Evolutionary conservation across 2,888 invertebrate genomes (phyloP).

Genomic region (Pedicia rivosa): DNA sequence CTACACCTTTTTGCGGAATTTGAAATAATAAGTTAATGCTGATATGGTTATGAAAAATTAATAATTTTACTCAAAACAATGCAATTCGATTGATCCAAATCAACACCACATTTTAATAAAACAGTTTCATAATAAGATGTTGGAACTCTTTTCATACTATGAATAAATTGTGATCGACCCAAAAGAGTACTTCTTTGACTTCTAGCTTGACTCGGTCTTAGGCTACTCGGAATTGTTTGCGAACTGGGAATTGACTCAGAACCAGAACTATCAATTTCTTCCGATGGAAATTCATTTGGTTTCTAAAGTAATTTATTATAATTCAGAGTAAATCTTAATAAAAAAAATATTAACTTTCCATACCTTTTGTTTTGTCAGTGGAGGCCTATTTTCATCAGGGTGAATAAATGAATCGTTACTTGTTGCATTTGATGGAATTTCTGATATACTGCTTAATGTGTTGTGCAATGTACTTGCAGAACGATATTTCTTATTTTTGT

Average conservation of each 20-base stretch:
- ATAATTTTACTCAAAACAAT: constrained; percentile 19
- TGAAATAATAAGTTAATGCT: neutral
- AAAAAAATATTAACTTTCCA: no score
- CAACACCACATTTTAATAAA: constrained; percentile 23
- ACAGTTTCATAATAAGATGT: constrained; percentile 27
- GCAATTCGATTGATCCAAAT: constrained; percentile 21
- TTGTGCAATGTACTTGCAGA: neutral
- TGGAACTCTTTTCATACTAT: constrained; percentile 18
- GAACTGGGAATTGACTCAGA: constrained; percentile 17
- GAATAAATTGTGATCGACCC: constrained; percentile 22
- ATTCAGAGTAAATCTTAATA: no score
- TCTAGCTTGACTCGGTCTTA: constrained; percentile 27
- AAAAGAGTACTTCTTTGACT: constrained; percentile 27
- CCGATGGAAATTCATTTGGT: no score
- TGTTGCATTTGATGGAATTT: neutral
- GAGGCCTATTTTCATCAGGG: no score
- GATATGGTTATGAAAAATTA: neutral
- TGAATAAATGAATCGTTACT: neutral
- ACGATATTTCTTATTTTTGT: constrained; percentile 2
- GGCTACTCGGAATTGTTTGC: constrained; percentile 25
- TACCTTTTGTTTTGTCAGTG: no score
- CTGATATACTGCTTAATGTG: neutral
- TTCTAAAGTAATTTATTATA: no score
- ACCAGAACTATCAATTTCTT: no score
- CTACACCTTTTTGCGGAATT: constrained; percentile 19